Conservation (phyloP, 1,140 invertebrate species). For the Caenorhabditis tropicalis region DNA sequence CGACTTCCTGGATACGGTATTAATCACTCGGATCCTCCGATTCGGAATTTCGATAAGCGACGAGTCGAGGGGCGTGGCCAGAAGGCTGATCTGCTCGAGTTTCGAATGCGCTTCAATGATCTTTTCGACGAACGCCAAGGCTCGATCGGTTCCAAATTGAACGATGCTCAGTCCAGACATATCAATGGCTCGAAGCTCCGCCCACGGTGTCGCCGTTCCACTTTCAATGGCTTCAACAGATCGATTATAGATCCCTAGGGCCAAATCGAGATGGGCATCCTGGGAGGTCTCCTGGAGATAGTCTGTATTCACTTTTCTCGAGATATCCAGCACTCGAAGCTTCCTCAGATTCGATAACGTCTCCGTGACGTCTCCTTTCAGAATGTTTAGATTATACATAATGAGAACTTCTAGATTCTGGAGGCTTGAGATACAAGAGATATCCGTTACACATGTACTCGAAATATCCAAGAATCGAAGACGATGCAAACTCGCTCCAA, state of each 20-base stretch:
- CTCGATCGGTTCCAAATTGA: conserved; percentile 74
- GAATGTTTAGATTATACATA: conserved; percentile 78
- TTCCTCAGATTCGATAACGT: conserved; percentile 76
- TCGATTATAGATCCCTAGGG: conserved; percentile 12
- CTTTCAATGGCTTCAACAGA: conserved; percentile 70
- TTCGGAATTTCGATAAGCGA: conserved; percentile 25
- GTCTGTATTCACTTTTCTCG: conserved; percentile 74
- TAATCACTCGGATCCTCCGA: background rate
- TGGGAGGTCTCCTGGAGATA: conserved; percentile 16
- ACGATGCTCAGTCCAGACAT: conserved; percentile 67
- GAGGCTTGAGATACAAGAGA: conserved; percentile 77
- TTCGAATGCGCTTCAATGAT: conserved; percentile 25
- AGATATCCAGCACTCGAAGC: conserved; percentile 78
- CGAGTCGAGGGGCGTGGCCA: background rate
- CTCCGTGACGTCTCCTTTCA: conserved; percentile 74
- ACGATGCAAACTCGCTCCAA: background rate
- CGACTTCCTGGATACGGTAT: conserved; percentile 73
- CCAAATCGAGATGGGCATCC: conserved; percentile 38
- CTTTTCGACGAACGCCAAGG: conserved; percentile 73
- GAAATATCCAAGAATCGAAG: conserved; percentile 26
- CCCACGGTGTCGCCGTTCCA: conserved; percentile 71
- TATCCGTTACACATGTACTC: conserved; percentile 73
- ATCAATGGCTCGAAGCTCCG: background rate
- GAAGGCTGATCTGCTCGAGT: conserved; percentile 8
- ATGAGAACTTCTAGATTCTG: conserved; percentile 77